Evolutionary conservation across 2,797 vertebrate species (phyloP), one percentile per base, ranked within the genome.

Genomic region (Acanthurus leucopareius): DNA sequence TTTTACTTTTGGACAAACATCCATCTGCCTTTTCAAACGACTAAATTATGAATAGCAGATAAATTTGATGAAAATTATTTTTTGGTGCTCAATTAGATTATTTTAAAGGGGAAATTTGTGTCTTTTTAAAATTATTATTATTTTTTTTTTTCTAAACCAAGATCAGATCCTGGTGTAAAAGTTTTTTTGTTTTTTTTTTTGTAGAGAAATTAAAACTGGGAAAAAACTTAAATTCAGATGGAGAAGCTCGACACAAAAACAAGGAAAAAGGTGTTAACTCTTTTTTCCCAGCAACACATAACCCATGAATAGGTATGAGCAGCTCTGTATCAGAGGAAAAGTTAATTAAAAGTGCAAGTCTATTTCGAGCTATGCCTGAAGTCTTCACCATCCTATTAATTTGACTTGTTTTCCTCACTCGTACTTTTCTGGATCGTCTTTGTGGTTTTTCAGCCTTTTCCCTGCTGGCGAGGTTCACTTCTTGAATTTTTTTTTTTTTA

Each of bases 321-420:
- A n/a, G 75, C 66, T n/a, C 63, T 49, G 86, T 70, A 60, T 84
- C 79, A 61, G 61, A 81, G 77, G n/a, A 82, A 77, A 90, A 87
- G 75, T 90, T 93, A 93, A 93, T 93, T 92, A 91, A 79, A 85
- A 83, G 84, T 71, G 75, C 44, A 52, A 76, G 85, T 91, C 87
- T 91, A 86, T 92, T 93, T 91, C 84, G 74, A 93, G 91, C 87
- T 53, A 79, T 87, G 92, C 91, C 91, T 89, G 44, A 70, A 92
- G 90, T 87, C 89, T 86, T 91, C 72, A 86, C 61, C 85, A 90
- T 86, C 90, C 87, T 79, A 91, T 91, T 92, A 90, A 89, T 91
- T 74, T 91, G 91, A 93, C 91, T 93, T 92, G 91, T 92, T 92
- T 92, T 89, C 80, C 67, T 89, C 90, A 74, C 35, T 82, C 61